Conservation (phyloP, 2,888 invertebrate genomes). For the Arge pagana region DNA sequence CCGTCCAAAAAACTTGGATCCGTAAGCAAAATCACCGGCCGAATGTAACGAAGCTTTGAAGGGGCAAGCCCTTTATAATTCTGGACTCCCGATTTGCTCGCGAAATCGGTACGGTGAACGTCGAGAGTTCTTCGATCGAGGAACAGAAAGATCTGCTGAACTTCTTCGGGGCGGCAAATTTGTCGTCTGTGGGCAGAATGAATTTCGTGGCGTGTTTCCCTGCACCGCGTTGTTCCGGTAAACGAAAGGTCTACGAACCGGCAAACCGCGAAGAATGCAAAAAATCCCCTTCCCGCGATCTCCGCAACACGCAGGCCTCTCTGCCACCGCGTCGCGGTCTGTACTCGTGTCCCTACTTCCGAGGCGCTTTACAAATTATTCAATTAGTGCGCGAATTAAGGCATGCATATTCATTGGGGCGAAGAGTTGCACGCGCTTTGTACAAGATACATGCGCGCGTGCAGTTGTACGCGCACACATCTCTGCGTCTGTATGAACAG, state of each 20-base stretch:
- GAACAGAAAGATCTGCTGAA: no score
- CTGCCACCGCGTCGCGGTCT: neutral
- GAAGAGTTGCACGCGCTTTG: constrained; percentile 29
- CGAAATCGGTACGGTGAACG: no score
- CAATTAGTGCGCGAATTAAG: constrained; percentile 59
- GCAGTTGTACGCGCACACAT: constrained; percentile 21
- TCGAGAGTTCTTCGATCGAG: no score
- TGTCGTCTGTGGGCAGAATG: constrained; percentile 20
- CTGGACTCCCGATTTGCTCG: no score
- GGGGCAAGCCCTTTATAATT: no score
- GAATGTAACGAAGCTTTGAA: no score
- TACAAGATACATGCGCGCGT: constrained; percentile 35
- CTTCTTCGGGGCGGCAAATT: no score
- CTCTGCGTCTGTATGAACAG: constrained; percentile 52
- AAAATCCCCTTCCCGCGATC: constrained; percentile 33
- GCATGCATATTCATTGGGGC: constrained; percentile 58
- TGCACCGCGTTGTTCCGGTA: no score
- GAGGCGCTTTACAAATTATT: constrained; percentile 58
- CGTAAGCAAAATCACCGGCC: no score
- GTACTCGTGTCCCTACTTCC: constrained; percentile 22
- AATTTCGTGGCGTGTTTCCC: no score
- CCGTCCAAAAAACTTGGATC: no score
- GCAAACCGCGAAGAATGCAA: constrained; percentile 41
- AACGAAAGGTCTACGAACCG: no score
- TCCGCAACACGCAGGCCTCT: constrained; percentile 14